A percentile compares a stretch with the other conserved stretches of the same genome.
phyloP scores from a whole-genome alignment of 1,140 invertebrate genomes.

The Drosophila nikananu region DNA sequence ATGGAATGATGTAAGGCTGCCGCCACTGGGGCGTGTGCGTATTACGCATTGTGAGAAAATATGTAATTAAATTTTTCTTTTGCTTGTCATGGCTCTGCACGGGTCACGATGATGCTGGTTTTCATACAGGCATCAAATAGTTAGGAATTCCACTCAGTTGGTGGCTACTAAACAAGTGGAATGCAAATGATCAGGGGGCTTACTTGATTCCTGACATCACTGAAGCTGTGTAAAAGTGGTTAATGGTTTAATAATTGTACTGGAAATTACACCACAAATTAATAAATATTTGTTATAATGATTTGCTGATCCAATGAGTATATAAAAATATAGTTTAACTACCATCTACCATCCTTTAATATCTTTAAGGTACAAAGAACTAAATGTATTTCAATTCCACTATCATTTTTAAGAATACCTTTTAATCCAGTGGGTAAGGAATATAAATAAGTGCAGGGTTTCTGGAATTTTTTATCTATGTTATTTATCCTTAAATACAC shows the following conservation, averaged over 20 bases:
- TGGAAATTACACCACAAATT: no score
- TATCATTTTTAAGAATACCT: background rate
- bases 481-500: background rate
- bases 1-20: slow-evolving; percentile 25
- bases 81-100: slow-evolving; percentile 20
- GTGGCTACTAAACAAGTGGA: slow-evolving; percentile 6
- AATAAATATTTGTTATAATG: background rate
- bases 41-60: slow-evolving; percentile 68
- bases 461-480: no score
- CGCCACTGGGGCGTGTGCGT: slow-evolving; percentile 48
- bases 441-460: no score
- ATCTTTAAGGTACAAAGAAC: background rate
- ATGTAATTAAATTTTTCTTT: slow-evolving; percentile 75
- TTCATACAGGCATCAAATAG: slow-evolving; percentile 8
- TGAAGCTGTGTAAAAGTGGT: background rate
- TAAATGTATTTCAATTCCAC: background rate
- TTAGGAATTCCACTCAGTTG: background rate
- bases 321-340: no score
- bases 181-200: background rate
- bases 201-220: background rate
- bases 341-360: background rate
- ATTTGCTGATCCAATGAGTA: background rate
- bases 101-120: slow-evolving; percentile 16
- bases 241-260: background rate
- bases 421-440: no score